phyloP scores from a whole-genome alignment of 2,888 invertebrate genomes.

The Hirudinaria manillensis region DNA sequence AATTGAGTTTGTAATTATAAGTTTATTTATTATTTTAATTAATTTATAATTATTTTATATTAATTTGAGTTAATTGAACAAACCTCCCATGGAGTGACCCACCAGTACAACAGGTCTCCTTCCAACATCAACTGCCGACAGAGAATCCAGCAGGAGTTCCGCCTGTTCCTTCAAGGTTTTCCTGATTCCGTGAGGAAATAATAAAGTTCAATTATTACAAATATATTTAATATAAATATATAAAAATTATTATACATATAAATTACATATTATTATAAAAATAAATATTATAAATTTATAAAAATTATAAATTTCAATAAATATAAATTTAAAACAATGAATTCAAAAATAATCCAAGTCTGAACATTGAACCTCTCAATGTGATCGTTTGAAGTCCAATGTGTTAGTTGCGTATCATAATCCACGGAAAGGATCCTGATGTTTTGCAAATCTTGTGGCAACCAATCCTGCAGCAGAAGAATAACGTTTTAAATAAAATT shows the following conservation, averaged over 20 bases:
- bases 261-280: background rate
- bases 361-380: background rate
- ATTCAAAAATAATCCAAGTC: too few species aligned
- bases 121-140: conserved; percentile 73
- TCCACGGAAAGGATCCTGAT: conserved; percentile 77
- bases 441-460: conserved; percentile 71
- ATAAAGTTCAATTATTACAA: background rate
- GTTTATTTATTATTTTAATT: too few species aligned
- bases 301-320: too few species aligned
- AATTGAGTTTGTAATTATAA: too few species aligned
- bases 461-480: conserved; percentile 67
- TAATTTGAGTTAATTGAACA: background rate
- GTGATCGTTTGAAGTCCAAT: conserved; percentile 44
- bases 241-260: too few species aligned
- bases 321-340: too few species aligned
- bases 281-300: background rate
- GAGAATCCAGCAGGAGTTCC: conserved; percentile 57
- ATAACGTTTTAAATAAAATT: background rate
- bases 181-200: conserved; percentile 38
- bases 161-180: conserved; percentile 44
- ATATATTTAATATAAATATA: background rate
- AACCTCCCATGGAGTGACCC: conserved; percentile 85
- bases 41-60: too few species aligned
- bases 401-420: conserved; percentile 66
- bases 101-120: conserved; percentile 79